Conservation (phyloP, 2,888 invertebrate species). For the Dermolepida albohirtum region DNA sequence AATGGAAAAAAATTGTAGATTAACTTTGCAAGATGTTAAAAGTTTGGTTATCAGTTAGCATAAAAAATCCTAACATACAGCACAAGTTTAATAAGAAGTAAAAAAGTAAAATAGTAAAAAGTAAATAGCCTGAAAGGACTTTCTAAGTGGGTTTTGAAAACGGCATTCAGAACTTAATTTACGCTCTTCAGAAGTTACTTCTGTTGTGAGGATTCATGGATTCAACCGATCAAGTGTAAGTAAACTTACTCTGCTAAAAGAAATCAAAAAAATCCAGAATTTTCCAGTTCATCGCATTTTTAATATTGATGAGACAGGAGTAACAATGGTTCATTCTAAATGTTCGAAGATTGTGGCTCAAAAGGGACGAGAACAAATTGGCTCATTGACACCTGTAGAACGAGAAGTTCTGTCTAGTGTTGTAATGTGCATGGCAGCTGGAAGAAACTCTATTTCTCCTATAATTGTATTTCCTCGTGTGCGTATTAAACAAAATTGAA, state of each 20-base stretch:
- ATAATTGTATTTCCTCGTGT: not conserved
- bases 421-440: not conserved
- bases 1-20: too few species aligned
- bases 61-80: too few species aligned
- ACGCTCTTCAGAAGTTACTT: not conserved
- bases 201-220: not conserved
- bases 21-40: too few species aligned
- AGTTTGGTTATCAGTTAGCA: too few species aligned
- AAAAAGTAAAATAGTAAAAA: too few species aligned
- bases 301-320: not conserved
- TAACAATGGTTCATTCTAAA: not conserved
- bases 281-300: not conserved
- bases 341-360: not conserved
- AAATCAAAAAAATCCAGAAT: not conserved
- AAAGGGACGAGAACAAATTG: not conserved
- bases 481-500: slow-evolving; percentile 22
- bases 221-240: not conserved
- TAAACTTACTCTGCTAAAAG: not conserved
- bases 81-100: too few species aligned
- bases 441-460: not conserved
- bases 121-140: too few species aligned
- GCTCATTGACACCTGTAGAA: not conserved
- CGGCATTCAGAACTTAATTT: too few species aligned
- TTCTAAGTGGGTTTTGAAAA: too few species aligned
- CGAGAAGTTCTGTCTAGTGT: not conserved